Evolutionary conservation across 2,113 vertebrate genomes (phyloP), one percentile per base, ranked within the genome.

Genomic region (Acanthisitta chloris): DNA sequence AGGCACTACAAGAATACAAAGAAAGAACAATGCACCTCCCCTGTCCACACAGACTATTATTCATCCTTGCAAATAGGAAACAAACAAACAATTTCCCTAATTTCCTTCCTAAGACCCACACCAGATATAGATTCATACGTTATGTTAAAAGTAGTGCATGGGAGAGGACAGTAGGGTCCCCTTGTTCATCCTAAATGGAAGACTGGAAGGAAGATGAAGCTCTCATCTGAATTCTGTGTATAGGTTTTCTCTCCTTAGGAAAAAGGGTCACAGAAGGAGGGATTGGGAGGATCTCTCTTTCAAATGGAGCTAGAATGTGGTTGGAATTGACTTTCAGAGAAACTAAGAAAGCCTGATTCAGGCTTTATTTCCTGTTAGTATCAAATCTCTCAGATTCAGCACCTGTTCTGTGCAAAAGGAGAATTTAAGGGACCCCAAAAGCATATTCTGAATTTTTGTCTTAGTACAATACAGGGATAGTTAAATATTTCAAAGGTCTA

Each of bases 11-110:
- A 25, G 9, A 81, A 51, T 28, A 79, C 3, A 74, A 45, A 66
- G 24, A 73, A 81, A 79, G 48, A 59, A 14, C 21, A 52, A 42
- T 7, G 6, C 15, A n/a, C 4, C 16, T 71, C 18, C 8, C 5
- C 42, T 38, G 10, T 40, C 16, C 26, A 17, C 36, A 24, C 0
- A 10, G 31, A 64, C 28, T 24, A 38, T 24, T 25, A 9, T 54
- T 51, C 4, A 0, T 48, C 67, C 33, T 31, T 15, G 21, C 0
- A 0, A 88, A 72, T 2, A 17, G 42, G 33, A 65, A 51, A 40
- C 26, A 49, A 61, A 21, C 18, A 34, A 54, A 14, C 2, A 8
- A 12, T 54, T 71, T 74, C 24, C 12, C 8, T 52, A 14, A 19
- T 71, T 61, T 54, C 5, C n/a, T 55, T 76, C 24, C n/a, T 5